Evolutionary conservation across 2,113 vertebrate species (phyloP), one percentile per base, ranked within the genome.

Genomic region (Ifrita kowaldi): DNA sequence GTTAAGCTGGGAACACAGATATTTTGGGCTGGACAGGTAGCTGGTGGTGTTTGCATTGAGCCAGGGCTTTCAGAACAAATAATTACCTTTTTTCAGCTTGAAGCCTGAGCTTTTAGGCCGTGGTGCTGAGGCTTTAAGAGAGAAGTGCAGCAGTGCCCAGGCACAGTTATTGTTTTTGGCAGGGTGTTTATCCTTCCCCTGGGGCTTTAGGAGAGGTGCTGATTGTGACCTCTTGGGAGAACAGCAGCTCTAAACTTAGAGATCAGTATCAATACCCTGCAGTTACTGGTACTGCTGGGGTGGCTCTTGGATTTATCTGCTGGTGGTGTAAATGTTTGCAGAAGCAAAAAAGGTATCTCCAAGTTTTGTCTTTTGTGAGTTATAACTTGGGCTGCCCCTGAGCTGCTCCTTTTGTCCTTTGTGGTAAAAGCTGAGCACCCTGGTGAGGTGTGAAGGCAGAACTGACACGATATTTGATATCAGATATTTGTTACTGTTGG

Each of bases 401-500:
- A 53, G 60, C 47, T 84, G 75, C 41, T 22, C 41, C 30, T 19
- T 68, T 41, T 52, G 22, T 37, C 4, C 33, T 1, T 33, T 23
- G 19, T 27, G n/a, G 15, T 62, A 15, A 68, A 62, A 59, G 37
- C 50, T 42, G 46, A 77, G 55, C 8, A 1, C 13, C n/a, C 41
- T 5, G 11, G 4, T 30, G 10, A 32, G 42, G 28, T 35, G 23
- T 53, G 37, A 39, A 35, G 57, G 18, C 49, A 77, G 77, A 86
- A 2, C 15, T 0, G 2, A 18, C 10, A 1, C 4, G 33, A 44
- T 9, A 7, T 28, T 2, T 3, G 12, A 30, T 88, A 18, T 80
- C 18, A 73, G 33, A 1, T 69, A 20, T 16, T 90, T 90, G 21
- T 65, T 56, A 17, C 41, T 74, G 7, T 6, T 60, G 46, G 79